Evolutionary conservation across 1,140 invertebrate species (phyloP), one percentile per base, ranked within the genome.

Genomic region (Globodera ellingtonae): DNA sequence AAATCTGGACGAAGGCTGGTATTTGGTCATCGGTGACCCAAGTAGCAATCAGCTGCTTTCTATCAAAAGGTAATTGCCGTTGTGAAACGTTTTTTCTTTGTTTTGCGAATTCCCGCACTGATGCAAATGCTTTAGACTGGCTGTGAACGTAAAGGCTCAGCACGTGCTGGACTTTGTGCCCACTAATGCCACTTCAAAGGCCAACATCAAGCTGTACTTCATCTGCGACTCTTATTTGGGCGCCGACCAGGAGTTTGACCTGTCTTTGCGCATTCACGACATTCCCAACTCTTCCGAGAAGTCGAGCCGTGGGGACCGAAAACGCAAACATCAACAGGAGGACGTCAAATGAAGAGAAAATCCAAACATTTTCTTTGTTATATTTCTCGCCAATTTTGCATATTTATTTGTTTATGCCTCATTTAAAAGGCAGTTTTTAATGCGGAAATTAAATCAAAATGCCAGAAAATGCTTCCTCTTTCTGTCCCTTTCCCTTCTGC

Each of bases 1-100:
- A 89, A 83, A 97, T 93, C 93, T 96, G 71, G 97, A 99, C 90
- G 97, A 99, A 91, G 96, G 96, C 62, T 99, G 98, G 97, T 99
- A 98, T 97, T 94, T 99, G 6, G 96, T 99, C 21, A 96, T 99
- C 87, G 97, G 97, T 1, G 97, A 98, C 90, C 94, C 95, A 0
- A 95, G 95, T 87, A 92, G 92, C 3, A 99, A 99, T 90, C 95
- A 95, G 0, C 90, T 99, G 18, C 92, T 98, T 0, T 98, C 95
- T 4, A 99, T 99, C 88, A 99, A 99, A 89, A 92, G 97, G 46
- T 78, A 24, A 24, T 24, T 24, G 24, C 24, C 24, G 0, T 24
- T 24, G 24, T 24, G 24, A 24, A 24, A 24, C 24, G 24, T 24
- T 24, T 24, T 24, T 35, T 35, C 35, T 35, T 35, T 35, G 35